Evolutionary conservation across 2,888 invertebrate species (phyloP).

Genomic region (Therioaphis trifolii): DNA sequence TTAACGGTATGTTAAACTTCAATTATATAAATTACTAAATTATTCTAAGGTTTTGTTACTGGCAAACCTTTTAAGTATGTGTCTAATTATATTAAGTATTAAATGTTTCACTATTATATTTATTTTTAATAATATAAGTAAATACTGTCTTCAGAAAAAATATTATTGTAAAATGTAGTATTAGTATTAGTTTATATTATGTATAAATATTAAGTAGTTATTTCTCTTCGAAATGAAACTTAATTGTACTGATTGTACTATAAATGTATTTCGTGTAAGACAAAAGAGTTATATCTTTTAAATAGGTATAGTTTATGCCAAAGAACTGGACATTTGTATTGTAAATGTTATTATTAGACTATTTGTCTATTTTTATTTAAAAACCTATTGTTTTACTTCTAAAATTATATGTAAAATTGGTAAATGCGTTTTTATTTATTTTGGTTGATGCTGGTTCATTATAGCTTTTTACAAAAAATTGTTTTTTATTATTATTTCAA

Average conservation of each 20-base stretch:
- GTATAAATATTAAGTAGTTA: too few species aligned
- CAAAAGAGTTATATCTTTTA: slow-evolving; percentile 1
- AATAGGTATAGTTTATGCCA: slow-evolving; percentile 5
- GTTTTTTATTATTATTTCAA: too few species aligned
- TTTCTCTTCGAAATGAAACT: neutral
- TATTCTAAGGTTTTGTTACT: too few species aligned
- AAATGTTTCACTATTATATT: neutral
- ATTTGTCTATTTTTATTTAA: slow-evolving; percentile 37
- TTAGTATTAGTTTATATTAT: neutral
- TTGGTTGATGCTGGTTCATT: neutral
- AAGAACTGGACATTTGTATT: neutral
- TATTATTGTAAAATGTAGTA: neutral
- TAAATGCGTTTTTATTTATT: neutral
- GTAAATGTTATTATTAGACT: neutral
- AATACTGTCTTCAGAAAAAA: neutral
- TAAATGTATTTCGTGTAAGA: slow-evolving; percentile 27
- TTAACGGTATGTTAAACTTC: neutral
- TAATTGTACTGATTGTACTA: neutral
- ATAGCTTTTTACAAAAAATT: neutral
- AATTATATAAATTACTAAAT: neutral
- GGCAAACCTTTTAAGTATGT: too few species aligned
- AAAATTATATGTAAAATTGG: slow-evolving; percentile 33
- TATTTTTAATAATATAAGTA: too few species aligned
- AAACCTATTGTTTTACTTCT: slow-evolving; percentile 28
- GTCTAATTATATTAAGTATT: neutral